Percentiles rank a stretch among this genome's conserved stretches.
Evolutionary conservation across 2,113 vertebrate species (phyloP).

Genomic region (Callopanchax toddi): DNA sequence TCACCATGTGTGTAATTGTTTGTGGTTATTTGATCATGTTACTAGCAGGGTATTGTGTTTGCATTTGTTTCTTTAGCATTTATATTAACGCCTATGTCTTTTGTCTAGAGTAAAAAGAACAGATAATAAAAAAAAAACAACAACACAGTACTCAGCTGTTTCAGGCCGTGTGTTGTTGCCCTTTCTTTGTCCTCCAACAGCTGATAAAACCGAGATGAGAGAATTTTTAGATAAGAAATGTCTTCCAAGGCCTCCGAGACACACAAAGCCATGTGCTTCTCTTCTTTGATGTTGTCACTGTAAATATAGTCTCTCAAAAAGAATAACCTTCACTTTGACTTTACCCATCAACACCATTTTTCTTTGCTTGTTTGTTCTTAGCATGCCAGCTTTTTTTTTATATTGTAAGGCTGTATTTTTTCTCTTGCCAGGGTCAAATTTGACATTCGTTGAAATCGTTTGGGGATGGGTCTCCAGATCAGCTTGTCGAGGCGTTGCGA

Average conservation of each 20-base stretch:
- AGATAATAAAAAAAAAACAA: too few relatives aligned
- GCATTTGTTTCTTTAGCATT: too few relatives aligned
- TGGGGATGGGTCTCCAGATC: slow-evolving; percentile 78
- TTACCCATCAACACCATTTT: slow-evolving; percentile 23
- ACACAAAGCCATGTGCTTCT: slow-evolving; percentile 48
- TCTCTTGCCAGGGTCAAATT: slow-evolving; percentile 78
- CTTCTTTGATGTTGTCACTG: slow-evolving; percentile 54
- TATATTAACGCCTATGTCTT: neutral
- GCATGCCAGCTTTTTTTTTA: neutral
- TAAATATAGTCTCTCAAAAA: slow-evolving; percentile 34
- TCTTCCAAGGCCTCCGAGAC: slow-evolving; percentile 32
- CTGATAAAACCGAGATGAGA: slow-evolving; percentile 59
- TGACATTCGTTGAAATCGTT: slow-evolving; percentile 78
- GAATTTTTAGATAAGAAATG: slow-evolving; percentile 63
- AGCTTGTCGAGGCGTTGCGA: slow-evolving; percentile 74
- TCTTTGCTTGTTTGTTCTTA: slow-evolving; percentile 6
- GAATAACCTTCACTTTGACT: slow-evolving; percentile 54
- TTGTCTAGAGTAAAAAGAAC: slow-evolving; percentile 7
- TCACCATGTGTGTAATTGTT: slow-evolving; percentile 14
- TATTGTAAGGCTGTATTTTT: slow-evolving; percentile 10
- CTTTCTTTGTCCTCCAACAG: slow-evolving; percentile 54
- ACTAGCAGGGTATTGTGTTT: slow-evolving; percentile 4
- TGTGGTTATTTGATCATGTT: slow-evolving; percentile 35
- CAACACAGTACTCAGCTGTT: neutral
- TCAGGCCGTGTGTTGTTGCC: slow-evolving; percentile 16